Evolutionary conservation across 2,888 invertebrate species (phyloP).

Genomic region (Deilephila elpenor): DNA sequence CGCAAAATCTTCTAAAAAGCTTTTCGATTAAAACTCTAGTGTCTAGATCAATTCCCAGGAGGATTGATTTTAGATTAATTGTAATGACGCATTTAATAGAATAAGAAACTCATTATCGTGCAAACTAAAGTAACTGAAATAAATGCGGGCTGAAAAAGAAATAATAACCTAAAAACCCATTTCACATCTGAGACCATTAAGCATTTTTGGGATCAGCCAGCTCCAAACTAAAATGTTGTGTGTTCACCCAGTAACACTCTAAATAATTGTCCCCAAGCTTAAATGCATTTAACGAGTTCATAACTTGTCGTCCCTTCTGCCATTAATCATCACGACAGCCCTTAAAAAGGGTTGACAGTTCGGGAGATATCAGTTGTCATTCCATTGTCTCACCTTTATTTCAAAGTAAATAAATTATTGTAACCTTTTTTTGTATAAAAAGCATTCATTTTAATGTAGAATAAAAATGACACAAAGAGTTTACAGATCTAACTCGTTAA

Average conservation of each 20-base stretch:
- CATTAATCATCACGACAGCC: slow-evolving; percentile 53
- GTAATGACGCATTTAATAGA: too few species aligned
- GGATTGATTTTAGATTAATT: too few species aligned
- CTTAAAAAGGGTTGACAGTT: slow-evolving; percentile 54
- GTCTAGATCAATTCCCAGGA: too few species aligned
- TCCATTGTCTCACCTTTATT: slow-evolving; percentile 49
- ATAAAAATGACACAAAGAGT: neutral
- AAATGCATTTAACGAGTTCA: slow-evolving; percentile 27
- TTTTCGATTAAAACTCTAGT: too few species aligned
- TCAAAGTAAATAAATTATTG: slow-evolving; percentile 50
- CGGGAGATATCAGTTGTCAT: slow-evolving; percentile 44
- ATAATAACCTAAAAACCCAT: neutral
- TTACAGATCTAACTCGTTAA: neutral
- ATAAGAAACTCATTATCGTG: neutral
- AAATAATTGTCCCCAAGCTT: slow-evolving; percentile 24
- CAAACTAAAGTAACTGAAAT: neutral
- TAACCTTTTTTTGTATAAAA: slow-evolving; percentile 44
- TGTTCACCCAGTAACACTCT: slow-evolving; percentile 18
- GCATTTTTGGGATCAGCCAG: neutral
- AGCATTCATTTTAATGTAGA: slow-evolving; percentile 30
- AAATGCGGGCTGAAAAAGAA: neutral
- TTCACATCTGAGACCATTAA: neutral
- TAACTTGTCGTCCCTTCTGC: slow-evolving; percentile 31
- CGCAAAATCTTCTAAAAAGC: too few species aligned
- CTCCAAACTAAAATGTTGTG: slow-evolving; percentile 40